A percentile compares a stretch with the other conserved stretches of the same genome.
Evolutionary conservation across 2,888 invertebrate species (phyloP).

Genomic region (Chalcis sispes): DNA sequence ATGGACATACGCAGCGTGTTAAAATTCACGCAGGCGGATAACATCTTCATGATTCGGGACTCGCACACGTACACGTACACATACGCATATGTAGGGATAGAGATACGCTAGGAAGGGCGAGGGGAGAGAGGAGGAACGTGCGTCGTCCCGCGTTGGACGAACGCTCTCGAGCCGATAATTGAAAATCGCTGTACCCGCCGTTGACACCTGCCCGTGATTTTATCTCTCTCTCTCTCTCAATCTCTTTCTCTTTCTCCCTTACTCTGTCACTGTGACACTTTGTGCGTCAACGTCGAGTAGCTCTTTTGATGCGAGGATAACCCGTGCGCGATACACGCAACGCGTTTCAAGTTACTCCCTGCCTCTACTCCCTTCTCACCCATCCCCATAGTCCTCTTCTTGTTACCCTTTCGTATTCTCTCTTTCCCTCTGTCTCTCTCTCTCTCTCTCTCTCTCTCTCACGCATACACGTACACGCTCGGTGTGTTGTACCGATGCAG

Average conservation of each 20-base stretch:
- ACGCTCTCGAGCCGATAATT: constrained; percentile 46
- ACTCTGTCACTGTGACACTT: too few relatives aligned
- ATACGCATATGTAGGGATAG: too few relatives aligned
- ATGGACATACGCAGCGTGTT: too few relatives aligned
- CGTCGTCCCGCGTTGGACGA: neutral
- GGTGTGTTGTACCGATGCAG: too few relatives aligned
- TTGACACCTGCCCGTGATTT: constrained; percentile 30
- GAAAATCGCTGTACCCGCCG: constrained; percentile 54
- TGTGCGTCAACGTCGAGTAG: too few relatives aligned
- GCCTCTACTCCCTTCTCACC: neutral
- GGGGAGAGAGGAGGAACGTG: neutral
- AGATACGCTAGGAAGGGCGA: too few relatives aligned
- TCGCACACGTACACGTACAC: too few relatives aligned
- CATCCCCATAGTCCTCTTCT: too few relatives aligned
- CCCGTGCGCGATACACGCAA: constrained; percentile 30
- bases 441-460: neutral
- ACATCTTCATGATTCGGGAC: constrained; percentile 38
- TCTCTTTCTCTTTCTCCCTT: neutral
- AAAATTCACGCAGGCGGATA: too few relatives aligned
- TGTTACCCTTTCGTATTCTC: neutral
- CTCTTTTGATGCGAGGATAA: too few relatives aligned
- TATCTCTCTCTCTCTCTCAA: neutral
- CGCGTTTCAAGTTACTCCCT: constrained; percentile 33
- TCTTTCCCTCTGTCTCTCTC: neutral
- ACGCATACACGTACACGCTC: neutral